These are phyloP conservation scores for Dascyllus trimaculatus DNA, from an alignment of 2,113 vertebrate genomes.

Conservation along the genomic window DNA sequence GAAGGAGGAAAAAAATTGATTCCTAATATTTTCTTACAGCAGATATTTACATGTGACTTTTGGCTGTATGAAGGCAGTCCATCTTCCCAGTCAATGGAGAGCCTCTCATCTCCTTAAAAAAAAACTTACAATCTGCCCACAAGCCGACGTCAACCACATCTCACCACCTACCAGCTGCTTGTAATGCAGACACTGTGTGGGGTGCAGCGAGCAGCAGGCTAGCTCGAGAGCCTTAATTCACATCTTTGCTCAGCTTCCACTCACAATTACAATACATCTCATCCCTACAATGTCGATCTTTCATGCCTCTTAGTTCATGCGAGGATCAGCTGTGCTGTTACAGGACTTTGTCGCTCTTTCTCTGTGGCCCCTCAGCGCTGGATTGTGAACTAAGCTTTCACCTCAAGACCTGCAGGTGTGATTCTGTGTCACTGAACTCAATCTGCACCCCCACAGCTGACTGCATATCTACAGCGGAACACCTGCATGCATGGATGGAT, in stretches of 20 bases:
- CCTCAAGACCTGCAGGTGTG: neutral
- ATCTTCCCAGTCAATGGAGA: constrained; percentile 79
- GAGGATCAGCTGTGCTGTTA: constrained; percentile 30
- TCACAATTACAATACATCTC: constrained; percentile 32
- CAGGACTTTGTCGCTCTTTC: constrained; percentile 18
- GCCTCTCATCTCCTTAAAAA: constrained; percentile 60
- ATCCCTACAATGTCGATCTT: constrained; percentile 26
- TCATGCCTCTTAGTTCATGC: constrained; percentile 27
- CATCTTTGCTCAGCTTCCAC: constrained; percentile 36
- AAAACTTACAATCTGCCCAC: constrained; percentile 74
- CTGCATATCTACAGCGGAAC: neutral
- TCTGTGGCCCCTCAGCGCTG: neutral
- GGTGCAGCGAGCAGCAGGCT: constrained; percentile 61
- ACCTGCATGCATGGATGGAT: neutral
- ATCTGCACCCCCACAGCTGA: neutral
- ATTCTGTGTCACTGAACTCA: neutral
- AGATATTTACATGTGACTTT: constrained; percentile 75
- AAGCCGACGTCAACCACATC: constrained; percentile 73
- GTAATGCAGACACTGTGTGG: constrained; percentile 80
- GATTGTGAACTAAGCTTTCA: neutral
- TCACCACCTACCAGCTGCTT: constrained; percentile 80
- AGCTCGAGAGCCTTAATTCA: constrained; percentile 62
- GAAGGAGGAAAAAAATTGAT: constrained; percentile 22
- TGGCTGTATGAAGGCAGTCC: constrained; percentile 65
- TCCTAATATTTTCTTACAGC: constrained; percentile 52